Conservation (phyloP, 2,113 vertebrate species). For the Empidonax alnorum region DNA sequence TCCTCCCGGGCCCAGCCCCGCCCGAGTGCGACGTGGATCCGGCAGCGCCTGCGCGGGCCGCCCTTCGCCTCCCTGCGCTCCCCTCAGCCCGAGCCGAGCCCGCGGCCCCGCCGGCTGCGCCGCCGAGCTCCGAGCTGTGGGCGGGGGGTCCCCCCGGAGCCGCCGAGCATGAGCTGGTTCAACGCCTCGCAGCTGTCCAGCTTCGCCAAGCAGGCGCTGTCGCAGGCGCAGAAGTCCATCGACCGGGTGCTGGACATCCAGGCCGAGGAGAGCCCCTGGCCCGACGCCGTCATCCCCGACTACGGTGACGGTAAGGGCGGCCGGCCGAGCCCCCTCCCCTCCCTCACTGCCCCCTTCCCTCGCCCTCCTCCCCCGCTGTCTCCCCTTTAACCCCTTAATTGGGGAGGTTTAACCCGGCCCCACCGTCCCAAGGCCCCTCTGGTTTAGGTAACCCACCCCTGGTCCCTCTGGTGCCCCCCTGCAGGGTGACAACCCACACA, state of each 20-base stretch:
- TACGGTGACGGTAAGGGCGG: slow-evolving; percentile 80
- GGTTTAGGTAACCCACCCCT: background rate
- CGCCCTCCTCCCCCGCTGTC: background rate
- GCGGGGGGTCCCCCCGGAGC: background rate
- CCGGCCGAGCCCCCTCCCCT: background rate
- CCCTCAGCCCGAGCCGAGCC: background rate
- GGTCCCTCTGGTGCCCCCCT: too few relatives aligned
- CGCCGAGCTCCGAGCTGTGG: background rate
- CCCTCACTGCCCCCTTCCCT: background rate
- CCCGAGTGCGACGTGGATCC: slow-evolving; percentile 62
- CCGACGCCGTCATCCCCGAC: slow-evolving; percentile 77
- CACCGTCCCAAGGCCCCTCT: background rate
- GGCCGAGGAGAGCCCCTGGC: slow-evolving; percentile 88
- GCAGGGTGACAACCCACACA: background rate
- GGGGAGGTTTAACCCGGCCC: background rate
- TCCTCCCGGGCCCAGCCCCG: background rate
- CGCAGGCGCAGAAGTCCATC: slow-evolving; percentile 96
- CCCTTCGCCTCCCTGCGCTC: background rate
- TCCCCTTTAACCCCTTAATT: background rate
- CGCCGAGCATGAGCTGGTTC: slow-evolving; percentile 92
- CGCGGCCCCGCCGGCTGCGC: background rate
- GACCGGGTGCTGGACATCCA: slow-evolving; percentile 96
- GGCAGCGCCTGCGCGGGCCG: slow-evolving; percentile 26
- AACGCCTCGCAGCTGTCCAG: slow-evolving; percentile 96
- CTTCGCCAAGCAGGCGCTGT: slow-evolving; percentile 97